Evolutionary conservation across 1,140 invertebrate species (phyloP).

Genomic region (Aphelinus atriplicis): DNA sequence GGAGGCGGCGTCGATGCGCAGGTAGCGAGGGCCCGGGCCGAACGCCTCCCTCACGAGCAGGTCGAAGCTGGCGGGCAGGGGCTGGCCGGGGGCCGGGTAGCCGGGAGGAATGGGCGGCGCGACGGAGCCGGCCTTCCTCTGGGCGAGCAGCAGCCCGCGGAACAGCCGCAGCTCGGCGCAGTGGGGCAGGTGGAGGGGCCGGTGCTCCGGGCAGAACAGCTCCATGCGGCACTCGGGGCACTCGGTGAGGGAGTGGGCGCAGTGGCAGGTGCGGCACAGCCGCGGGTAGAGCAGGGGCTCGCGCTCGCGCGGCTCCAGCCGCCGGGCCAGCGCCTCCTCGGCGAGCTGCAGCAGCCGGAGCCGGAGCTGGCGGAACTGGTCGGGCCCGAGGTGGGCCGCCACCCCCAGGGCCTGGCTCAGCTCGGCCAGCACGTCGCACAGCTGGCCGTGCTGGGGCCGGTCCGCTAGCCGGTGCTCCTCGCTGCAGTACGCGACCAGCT

Average conservation of each 20-base stretch:
- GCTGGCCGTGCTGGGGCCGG: conserved; percentile 57
- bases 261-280: conserved; percentile 67
- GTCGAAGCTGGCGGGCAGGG: conserved; percentile 65
- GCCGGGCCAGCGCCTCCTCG: conserved; percentile 69
- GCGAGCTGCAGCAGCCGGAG: conserved; percentile 71
- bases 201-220: conserved; percentile 52
- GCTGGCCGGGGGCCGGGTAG: conserved; percentile 46
- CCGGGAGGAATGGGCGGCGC: conserved; percentile 69
- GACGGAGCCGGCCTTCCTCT: conserved; percentile 64
- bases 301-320: conserved; percentile 72
- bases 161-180: conserved; percentile 60
- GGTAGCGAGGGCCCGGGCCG: conserved; percentile 59
- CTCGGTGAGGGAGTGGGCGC: conserved; percentile 65
- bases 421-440: conserved; percentile 59
- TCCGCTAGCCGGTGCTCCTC: conserved; percentile 63
- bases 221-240: conserved; percentile 71
- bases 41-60: conserved; percentile 65
- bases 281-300: conserved; percentile 76
- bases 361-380: conserved; percentile 71
- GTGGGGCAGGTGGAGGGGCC: conserved; percentile 52
- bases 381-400: conserved; percentile 65
- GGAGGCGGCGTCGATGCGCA: conserved; percentile 70
- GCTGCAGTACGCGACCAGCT: conserved; percentile 69
- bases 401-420: conserved; percentile 62
- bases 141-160: conserved; percentile 51